Conservation (phyloP, 2,113 vertebrate species). For the Centrocercus urophasianus region DNA sequence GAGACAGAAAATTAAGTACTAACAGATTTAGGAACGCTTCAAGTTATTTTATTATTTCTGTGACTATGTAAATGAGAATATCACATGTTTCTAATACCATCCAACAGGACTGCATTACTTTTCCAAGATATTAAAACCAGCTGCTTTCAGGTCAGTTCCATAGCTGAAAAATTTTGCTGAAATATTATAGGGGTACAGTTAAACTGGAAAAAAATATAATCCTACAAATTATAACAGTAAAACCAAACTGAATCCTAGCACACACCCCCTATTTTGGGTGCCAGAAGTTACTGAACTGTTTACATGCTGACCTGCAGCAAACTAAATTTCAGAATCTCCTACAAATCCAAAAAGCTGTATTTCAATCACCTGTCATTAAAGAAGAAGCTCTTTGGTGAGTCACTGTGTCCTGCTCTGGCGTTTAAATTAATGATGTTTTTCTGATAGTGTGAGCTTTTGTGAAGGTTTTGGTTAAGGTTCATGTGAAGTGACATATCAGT, state of each 20-base stretch:
- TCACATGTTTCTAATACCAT: conserved; percentile 12
- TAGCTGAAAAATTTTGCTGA: neutral
- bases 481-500: neutral
- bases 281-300: neutral
- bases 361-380: neutral
- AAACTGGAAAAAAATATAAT: neutral
- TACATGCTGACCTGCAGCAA: neutral
- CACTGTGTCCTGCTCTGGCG: neutral
- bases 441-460: neutral
- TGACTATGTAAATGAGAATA: conserved; percentile 16
- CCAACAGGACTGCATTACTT: neutral
- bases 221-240: neutral
- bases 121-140: conserved; percentile 39
- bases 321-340: neutral
- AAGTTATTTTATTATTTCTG: neutral
- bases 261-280: neutral
- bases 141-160: neutral
- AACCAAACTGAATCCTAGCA: neutral
- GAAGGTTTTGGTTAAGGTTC: neutral
- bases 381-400: neutral
- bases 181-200: neutral
- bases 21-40: neutral
- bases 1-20: neutral
- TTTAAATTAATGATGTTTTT: neutral
- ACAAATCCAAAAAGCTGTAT: neutral